phyloP scores from a whole-genome alignment of 92 coral and sea anemone species.

The Umimayanthus chanpuru region DNA sequence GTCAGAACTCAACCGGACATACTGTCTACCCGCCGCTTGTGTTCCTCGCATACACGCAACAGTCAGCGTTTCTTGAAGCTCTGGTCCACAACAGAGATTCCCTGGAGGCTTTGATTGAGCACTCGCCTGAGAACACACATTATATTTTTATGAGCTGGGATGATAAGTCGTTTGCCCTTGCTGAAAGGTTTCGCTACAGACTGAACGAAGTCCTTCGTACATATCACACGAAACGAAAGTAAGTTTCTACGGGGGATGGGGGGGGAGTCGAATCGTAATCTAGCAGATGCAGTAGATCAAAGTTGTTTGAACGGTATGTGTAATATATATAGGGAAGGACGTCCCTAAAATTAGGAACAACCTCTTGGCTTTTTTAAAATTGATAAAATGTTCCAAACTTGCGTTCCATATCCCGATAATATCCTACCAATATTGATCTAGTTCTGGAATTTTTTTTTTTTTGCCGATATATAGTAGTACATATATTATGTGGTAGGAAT shows the following conservation, averaged over 20 bases:
- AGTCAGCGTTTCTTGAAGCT: conserved; percentile 59
- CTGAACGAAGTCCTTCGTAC: conserved; percentile 8
- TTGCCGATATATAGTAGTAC: too few species aligned
- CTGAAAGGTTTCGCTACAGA: not conserved
- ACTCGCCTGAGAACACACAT: conserved; percentile 57
- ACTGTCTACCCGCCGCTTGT: conserved; percentile 41
- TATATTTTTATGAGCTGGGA: conserved; percentile 47
- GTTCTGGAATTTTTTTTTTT: too few species aligned
- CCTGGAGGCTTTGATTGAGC: conserved; percentile 33
- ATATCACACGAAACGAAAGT: conserved; percentile 31
- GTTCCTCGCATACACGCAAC: conserved; percentile 52
- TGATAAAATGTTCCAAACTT: too few species aligned
- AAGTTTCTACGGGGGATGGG: not conserved
- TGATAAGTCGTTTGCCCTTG: conserved; percentile 28
- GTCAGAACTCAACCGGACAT: conserved; percentile 36
- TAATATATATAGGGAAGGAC: too few species aligned
- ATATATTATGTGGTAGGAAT: too few species aligned
- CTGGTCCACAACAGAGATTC: conserved; percentile 53
- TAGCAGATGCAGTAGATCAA: too few species aligned
- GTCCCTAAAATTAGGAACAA: too few species aligned
- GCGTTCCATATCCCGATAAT: too few species aligned
- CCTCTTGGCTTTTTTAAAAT: too few species aligned
- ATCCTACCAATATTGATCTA: too few species aligned
- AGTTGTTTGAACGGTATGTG: not conserved
- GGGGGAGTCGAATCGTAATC: too few species aligned